Conservation (phyloP, 1,140 invertebrate genomes). For the Euglossa dilemma region DNA sequence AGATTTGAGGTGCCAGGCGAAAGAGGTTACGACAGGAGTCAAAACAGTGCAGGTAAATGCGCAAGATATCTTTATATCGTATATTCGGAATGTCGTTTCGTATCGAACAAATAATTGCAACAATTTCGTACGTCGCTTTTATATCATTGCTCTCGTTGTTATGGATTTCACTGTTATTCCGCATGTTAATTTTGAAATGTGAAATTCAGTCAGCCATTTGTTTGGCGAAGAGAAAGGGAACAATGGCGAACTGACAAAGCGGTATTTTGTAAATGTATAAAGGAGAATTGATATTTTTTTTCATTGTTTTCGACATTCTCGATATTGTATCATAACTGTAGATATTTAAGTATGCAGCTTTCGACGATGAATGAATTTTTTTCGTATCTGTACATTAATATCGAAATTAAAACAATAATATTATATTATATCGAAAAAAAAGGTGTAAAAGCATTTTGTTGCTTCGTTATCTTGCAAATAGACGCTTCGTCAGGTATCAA, state of each 20-base stretch:
- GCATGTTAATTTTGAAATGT: not conserved
- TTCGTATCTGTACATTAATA: too few species aligned
- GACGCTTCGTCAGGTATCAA: not conserved
- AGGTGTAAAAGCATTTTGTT: too few species aligned
- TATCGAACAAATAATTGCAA: too few species aligned
- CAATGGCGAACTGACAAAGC: not conserved
- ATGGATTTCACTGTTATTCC: not conserved
- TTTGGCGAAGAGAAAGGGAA: too few species aligned
- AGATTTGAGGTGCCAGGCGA: not conserved
- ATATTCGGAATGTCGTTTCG: not conserved
- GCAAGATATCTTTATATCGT: not conserved
- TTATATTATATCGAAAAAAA: not conserved
- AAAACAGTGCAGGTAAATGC: constrained; percentile 4
- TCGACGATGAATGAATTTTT: too few species aligned
- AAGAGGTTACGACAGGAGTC: not conserved
- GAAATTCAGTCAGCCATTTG: not conserved
- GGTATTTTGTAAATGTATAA: not conserved
- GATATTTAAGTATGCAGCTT: not conserved
- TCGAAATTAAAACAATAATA: not conserved
- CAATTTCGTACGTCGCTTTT: not conserved
- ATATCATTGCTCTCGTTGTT: not conserved
- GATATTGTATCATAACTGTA: rapidly evolving
- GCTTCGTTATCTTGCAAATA: not conserved
- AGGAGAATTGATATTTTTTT: not conserved
- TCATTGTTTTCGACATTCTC: not conserved